A percentile compares a stretch with the other conserved stretches of the same genome.
phyloP scores from a whole-genome alignment of 2,888 invertebrate genomes.

The Trileptium ribeirensis region DNA sequence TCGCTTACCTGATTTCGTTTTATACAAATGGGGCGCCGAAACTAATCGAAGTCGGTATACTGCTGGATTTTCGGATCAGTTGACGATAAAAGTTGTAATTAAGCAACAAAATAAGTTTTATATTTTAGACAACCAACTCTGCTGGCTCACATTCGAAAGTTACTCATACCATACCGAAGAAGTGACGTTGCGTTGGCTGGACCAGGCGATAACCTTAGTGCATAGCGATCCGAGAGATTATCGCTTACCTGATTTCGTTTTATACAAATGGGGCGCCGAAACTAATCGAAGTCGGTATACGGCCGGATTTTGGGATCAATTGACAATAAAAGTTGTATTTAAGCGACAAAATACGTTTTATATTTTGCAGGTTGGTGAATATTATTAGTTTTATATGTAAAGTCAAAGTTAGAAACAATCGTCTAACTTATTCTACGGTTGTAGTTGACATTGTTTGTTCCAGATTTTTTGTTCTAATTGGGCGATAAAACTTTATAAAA shows the following conservation, averaged over 20 bases:
- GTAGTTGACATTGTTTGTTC: too few relatives aligned
- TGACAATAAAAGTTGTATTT: conserved; percentile 47
- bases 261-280: conserved; percentile 41
- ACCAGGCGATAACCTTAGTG: conserved; percentile 7
- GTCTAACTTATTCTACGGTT: too few relatives aligned
- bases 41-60: conserved; percentile 45
- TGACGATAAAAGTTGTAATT: conserved; percentile 48
- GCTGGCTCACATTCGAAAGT: conserved; percentile 38
- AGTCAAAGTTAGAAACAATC: too few relatives aligned
- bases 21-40: conserved; percentile 41
- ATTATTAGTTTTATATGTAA: too few relatives aligned
- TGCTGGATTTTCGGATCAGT: conserved; percentile 49
- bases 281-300: conserved; percentile 45
- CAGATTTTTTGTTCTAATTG: too few relatives aligned
- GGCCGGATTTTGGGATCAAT: conserved; percentile 49
- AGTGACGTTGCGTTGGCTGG: conserved; percentile 17
- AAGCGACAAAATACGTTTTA: conserved; percentile 45
- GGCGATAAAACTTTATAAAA: too few relatives aligned
- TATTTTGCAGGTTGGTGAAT: conserved; percentile 42
- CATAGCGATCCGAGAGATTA: conserved; percentile 1
- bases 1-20: conserved; percentile 42
- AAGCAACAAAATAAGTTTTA: conserved; percentile 43
- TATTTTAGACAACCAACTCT: conserved; percentile 14
- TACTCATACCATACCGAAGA: conserved; percentile 51
- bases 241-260: conserved; percentile 42